Conservation (phyloP, 92 coral and sea anemone species). For the Palythoa caribaeorum region DNA sequence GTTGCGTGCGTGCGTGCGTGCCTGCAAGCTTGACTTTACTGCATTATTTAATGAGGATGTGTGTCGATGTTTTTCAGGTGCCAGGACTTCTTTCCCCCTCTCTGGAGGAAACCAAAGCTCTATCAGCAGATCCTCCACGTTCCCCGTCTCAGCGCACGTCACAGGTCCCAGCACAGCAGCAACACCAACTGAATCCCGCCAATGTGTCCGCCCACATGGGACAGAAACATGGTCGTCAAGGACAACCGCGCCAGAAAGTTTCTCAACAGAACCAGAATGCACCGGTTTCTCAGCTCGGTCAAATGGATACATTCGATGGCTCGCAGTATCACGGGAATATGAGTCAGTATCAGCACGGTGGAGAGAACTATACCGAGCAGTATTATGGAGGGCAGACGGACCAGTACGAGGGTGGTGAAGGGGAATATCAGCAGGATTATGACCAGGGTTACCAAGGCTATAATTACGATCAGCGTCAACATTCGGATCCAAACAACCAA, state of each 20-base stretch:
- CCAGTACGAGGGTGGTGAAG: conserved; percentile 16
- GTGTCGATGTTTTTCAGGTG: not conserved
- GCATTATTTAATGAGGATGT: not conserved
- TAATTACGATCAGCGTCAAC: conserved; percentile 35
- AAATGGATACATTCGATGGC: conserved; percentile 16
- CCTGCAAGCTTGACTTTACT: not conserved
- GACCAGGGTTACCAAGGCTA: conserved; percentile 31
- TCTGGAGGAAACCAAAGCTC: conserved; percentile 22
- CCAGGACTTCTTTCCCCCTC: conserved; percentile 36
- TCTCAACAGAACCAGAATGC: conserved; percentile 18
- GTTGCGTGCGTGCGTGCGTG: too few species aligned
- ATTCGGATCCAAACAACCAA: conserved; percentile 57
- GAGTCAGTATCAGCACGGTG: conserved; percentile 26
- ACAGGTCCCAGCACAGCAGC: conserved; percentile 27
- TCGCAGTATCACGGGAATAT: conserved; percentile 18
- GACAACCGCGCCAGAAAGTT: conserved; percentile 19
- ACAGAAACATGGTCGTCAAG: conserved; percentile 35
- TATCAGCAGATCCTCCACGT: not conserved
- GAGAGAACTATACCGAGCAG: conserved; percentile 28
- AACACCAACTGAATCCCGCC: conserved; percentile 27
- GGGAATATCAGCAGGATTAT: conserved; percentile 18
- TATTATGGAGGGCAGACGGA: conserved; percentile 30
- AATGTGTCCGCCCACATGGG: conserved; percentile 43
- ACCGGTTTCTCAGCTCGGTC: not conserved
- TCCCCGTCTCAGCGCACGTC: conserved; percentile 25